phyloP scores from a whole-genome alignment of 2,797 vertebrate genomes.

The Bradypodion ventrale region DNA sequence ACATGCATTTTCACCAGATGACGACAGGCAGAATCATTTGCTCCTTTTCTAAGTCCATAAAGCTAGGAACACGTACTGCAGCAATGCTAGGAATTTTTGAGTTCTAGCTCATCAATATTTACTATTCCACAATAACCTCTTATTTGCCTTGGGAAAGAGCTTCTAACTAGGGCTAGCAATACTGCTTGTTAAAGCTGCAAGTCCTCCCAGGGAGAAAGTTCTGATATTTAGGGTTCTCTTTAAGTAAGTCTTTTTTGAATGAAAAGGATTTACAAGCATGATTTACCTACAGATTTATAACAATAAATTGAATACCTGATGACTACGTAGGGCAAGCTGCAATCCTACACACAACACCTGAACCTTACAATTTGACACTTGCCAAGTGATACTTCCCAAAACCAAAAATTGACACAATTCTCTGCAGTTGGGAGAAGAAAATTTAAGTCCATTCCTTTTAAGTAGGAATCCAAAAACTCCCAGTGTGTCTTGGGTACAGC shows the following conservation, averaged over 20 bases:
- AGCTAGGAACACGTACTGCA: conserved; percentile 27
- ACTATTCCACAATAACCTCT: rapidly evolving
- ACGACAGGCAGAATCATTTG: conserved; percentile 17
- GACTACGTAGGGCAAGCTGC: neutral
- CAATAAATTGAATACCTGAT: neutral
- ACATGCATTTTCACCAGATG: conserved; percentile 21
- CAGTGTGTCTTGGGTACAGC: neutral
- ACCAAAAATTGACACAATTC: neutral
- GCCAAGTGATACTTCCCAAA: neutral
- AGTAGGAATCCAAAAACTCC: neutral
- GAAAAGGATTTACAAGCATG: neutral
- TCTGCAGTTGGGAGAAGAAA: neutral
- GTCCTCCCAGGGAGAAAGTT: conserved; percentile 20
- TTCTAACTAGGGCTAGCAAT: conserved; percentile 58
- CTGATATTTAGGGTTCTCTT: conserved; percentile 31
- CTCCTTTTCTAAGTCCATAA: neutral
- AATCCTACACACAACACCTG: neutral
- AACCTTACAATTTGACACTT: neutral
- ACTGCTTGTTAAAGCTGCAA: conserved; percentile 45
- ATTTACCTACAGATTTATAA: neutral
- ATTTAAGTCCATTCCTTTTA: neutral
- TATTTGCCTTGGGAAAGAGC: conserved; percentile 46
- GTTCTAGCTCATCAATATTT: neutral
- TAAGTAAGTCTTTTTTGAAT: neutral
- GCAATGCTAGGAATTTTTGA: neutral